phyloP scores from a whole-genome alignment of 2,888 invertebrate species.

The Teinopalpus imperialis region DNA sequence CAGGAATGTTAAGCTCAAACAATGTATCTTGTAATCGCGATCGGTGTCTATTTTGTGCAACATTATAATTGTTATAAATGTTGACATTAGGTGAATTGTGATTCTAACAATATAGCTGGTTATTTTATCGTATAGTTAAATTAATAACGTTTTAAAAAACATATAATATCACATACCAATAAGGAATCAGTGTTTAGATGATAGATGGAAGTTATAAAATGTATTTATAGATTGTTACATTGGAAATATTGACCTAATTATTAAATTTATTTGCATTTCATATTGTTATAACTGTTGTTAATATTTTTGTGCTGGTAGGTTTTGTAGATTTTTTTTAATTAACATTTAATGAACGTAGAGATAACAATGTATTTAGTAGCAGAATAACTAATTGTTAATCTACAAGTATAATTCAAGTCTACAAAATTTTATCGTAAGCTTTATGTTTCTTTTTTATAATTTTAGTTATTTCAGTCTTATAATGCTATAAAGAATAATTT shows the following conservation, averaged over 20 bases:
- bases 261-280: slow-evolving; percentile 22
- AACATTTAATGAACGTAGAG: slow-evolving; percentile 9
- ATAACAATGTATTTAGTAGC: neutral
- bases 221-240: slow-evolving; percentile 53
- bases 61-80: slow-evolving; percentile 58
- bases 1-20: slow-evolving; percentile 44
- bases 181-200: slow-evolving; percentile 71
- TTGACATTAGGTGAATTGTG: slow-evolving; percentile 78
- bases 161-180: slow-evolving; percentile 66
- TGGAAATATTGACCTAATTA: slow-evolving; percentile 13
- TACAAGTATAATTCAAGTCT: neutral
- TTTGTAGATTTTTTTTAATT: neutral
- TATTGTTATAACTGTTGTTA: slow-evolving; percentile 17
- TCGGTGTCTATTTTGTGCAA: slow-evolving; percentile 74
- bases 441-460: neutral
- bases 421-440: neutral
- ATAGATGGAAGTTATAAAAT: slow-evolving; percentile 52
- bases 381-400: neutral
- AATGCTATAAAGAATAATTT: too few species aligned
- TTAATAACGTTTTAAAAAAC: slow-evolving; percentile 63
- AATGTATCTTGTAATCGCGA: slow-evolving; percentile 43
- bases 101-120: slow-evolving; percentile 77
- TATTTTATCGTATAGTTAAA: slow-evolving; percentile 70
- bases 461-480: neutral
- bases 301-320: slow-evolving; percentile 10